Conservation (phyloP, 2,113 vertebrate genomes). For the Anolis sagrei region DNA sequence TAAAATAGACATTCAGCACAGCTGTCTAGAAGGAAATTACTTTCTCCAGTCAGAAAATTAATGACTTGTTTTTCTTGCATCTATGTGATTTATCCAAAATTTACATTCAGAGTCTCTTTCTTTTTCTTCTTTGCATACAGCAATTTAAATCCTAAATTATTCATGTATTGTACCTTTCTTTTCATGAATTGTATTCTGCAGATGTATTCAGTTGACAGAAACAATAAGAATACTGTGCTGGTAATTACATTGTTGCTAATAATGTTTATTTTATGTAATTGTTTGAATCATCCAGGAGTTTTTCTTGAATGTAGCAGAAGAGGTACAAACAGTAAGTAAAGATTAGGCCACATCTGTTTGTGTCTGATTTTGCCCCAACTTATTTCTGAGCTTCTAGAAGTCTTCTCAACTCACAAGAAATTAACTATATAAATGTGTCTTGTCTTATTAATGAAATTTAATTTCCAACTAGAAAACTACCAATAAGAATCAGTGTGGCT, state of each 20-base stretch:
- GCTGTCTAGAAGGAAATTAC: constrained; percentile 40
- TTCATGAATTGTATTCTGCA: constrained; percentile 30
- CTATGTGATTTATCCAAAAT: constrained; percentile 40
- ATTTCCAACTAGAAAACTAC: neutral
- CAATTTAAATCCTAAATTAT: constrained; percentile 53
- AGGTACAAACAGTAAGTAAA: constrained; percentile 30
- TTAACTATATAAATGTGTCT: neutral
- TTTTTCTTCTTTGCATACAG: constrained; percentile 30
- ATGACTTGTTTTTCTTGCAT: constrained; percentile 45
- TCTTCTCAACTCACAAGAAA: neutral
- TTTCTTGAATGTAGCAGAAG: constrained; percentile 23
- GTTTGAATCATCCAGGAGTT: constrained; percentile 33
- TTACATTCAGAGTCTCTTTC: neutral
- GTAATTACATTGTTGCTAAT: constrained; percentile 48
- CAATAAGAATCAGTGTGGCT: constrained; percentile 23
- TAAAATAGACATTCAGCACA: constrained; percentile 29
- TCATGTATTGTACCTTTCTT: constrained; percentile 30
- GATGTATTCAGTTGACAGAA: constrained; percentile 24
- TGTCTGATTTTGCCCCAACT: constrained; percentile 5
- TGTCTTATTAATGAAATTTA: neutral
- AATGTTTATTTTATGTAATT: constrained; percentile 35
- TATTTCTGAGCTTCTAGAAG: neutral
- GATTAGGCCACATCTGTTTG: constrained; percentile 21
- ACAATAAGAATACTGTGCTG: constrained; percentile 31
- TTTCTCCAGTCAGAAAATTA: constrained; percentile 47